Percentiles rank a stretch among this genome's conserved stretches.
Conservation (phyloP, 2,797 vertebrate species). For the Hephaestus fuliginosus region DNA sequence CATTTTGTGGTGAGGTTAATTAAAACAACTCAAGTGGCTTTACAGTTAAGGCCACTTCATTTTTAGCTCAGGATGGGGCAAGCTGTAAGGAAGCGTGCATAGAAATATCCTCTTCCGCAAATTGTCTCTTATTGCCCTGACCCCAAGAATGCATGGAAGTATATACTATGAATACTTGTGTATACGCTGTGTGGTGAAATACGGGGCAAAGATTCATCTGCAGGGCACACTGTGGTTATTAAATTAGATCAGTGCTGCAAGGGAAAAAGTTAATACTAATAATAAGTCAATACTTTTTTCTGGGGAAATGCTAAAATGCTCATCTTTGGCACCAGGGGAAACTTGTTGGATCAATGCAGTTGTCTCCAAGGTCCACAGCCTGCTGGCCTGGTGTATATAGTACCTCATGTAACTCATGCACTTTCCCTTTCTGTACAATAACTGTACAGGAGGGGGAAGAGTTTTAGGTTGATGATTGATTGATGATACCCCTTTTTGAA, state of each 20-base stretch:
- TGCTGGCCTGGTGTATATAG: not conserved
- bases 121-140: slow-evolving; percentile 76
- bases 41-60: slow-evolving; percentile 25
- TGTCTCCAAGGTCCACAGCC: not conserved
- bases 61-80: slow-evolving; percentile 63
- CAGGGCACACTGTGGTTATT: not conserved
- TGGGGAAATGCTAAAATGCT: not conserved
- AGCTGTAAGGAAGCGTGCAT: slow-evolving; percentile 64
- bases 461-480: not conserved
- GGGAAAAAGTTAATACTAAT: not conserved
- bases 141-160: slow-evolving; percentile 66
- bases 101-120: slow-evolving; percentile 82
- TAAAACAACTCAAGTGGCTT: slow-evolving; percentile 43
- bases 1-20: slow-evolving; percentile 42
- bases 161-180: slow-evolving; percentile 65
- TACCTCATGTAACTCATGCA: not conserved
- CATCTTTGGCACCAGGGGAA: not conserved
- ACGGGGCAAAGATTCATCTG: slow-evolving; percentile 29
- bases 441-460: not conserved
- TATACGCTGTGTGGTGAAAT: slow-evolving; percentile 31
- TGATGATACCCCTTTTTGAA: not conserved
- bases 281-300: not conserved
- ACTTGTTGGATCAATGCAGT: not conserved
- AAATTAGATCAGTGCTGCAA: slow-evolving; percentile 6
- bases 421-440: too few relatives aligned